Percentiles rank a stretch among this genome's conserved stretches.
Conservation (phyloP, 2,888 invertebrate genomes). For the Villa cingulata region DNA sequence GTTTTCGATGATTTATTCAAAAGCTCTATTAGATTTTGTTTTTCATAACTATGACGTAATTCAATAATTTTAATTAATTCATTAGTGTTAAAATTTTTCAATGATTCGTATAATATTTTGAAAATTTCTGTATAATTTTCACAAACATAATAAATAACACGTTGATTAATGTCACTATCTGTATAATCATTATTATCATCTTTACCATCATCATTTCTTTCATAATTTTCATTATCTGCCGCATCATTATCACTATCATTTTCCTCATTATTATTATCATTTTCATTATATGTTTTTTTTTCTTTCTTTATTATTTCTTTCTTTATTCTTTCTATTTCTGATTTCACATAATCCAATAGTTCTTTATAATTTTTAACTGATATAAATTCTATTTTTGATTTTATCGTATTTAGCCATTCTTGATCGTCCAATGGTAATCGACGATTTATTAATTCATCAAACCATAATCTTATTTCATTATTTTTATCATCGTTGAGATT, state of each 20-base stretch:
- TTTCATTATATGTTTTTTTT: too few species aligned
- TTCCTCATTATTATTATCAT: background rate
- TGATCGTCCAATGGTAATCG: constrained; percentile 21
- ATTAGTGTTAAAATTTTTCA: constrained; percentile 18
- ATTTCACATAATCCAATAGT: constrained; percentile 18
- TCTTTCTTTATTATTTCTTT: too few species aligned
- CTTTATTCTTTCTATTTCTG: background rate
- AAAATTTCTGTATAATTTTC: constrained; percentile 16
- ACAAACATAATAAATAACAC: constrained; percentile 2
- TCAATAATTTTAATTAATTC: constrained; percentile 18
- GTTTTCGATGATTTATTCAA: constrained; percentile 22
- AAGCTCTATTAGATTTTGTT: constrained; percentile 19
- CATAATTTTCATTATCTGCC: background rate
- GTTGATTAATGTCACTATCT: background rate
- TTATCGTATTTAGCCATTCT: constrained; percentile 24
- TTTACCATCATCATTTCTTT: constrained; percentile 3
- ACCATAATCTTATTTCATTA: constrained; percentile 10
- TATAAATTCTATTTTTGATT: constrained; percentile 18
- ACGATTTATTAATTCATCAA: constrained; percentile 23
- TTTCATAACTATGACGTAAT: constrained; percentile 15
- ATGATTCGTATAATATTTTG: constrained; percentile 16
- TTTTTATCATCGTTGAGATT: background rate
- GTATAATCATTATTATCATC: constrained; percentile 8
- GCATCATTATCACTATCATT: too few species aligned
- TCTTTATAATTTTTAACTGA: constrained; percentile 17